Evolutionary conservation across 2,113 vertebrate species (phyloP).

Genomic region (Connochaetes taurinus): DNA sequence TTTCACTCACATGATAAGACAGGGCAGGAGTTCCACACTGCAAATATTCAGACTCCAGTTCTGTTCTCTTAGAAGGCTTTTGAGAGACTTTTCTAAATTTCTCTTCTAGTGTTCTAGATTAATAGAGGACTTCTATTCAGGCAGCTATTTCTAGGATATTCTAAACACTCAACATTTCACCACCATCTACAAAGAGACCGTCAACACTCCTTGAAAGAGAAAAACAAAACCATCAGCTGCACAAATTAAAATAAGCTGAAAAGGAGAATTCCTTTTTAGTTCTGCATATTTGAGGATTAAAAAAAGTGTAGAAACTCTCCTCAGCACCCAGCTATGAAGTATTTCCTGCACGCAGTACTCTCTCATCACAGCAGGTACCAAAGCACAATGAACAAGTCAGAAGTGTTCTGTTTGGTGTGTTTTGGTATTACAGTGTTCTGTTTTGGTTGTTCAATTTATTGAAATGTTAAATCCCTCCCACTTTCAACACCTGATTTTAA

Average conservation of each 20-base stretch:
- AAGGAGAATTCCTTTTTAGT: background rate
- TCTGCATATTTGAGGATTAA: background rate
- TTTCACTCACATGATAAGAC: background rate
- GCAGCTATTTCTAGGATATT: background rate
- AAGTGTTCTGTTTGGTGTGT: background rate
- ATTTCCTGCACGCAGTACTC: accelerated
- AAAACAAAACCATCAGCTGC: background rate
- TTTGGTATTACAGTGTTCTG: background rate
- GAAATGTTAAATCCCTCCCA: background rate
- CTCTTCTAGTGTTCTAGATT: background rate
- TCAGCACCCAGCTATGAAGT: accelerated
- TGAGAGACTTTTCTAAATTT: background rate
- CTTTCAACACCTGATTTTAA: background rate
- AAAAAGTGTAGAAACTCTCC: background rate
- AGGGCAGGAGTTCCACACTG: background rate
- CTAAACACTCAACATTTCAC: background rate
- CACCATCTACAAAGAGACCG: background rate
- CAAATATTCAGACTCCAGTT: background rate
- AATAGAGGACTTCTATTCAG: background rate
- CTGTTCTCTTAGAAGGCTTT: background rate
- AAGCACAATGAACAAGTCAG: background rate
- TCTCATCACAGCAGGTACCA: background rate
- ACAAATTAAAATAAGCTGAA: background rate
- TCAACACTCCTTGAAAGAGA: background rate
- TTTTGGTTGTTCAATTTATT: accelerated